phyloP scores from a whole-genome alignment of 2,797 vertebrate species.

The Poecilia wingei region DNA sequence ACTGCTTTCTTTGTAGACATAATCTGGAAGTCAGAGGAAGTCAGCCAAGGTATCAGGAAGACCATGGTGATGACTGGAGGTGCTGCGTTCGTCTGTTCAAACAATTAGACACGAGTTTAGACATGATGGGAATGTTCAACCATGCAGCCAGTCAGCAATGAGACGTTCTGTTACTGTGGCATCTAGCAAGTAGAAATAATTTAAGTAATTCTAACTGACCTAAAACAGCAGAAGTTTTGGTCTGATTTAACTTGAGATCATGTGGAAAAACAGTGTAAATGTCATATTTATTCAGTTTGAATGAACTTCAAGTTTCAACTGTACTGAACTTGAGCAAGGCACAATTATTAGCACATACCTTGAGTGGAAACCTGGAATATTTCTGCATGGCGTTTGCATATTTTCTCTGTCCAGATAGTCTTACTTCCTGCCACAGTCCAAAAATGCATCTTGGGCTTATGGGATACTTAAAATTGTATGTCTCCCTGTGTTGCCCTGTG shows the following conservation, averaged over 20 bases:
- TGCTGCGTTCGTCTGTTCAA: too few relatives aligned
- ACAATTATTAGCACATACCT: too few relatives aligned
- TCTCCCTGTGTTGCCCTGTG: background rate
- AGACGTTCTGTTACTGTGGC: background rate
- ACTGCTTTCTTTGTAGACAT: background rate
- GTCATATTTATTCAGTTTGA: background rate
- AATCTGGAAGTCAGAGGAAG: background rate
- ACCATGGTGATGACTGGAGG: background rate
- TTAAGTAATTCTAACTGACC: background rate
- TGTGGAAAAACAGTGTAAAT: background rate
- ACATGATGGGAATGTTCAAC: background rate
- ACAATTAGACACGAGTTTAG: background rate
- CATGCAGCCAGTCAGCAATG: background rate
- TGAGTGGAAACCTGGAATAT: background rate
- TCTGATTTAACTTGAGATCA: background rate
- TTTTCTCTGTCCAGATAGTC: background rate
- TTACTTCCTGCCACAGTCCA: background rate
- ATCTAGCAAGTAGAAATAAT: background rate
- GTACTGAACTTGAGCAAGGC: too few relatives aligned
- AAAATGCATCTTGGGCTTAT: background rate
- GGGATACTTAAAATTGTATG: background rate
- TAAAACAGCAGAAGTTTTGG: background rate
- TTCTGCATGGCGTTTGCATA: background rate
- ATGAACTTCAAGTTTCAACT: too few relatives aligned
- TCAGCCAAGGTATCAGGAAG: background rate